Evolutionary conservation across 2,888 invertebrate species (phyloP).

Genomic region (Plusia festucae): DNA sequence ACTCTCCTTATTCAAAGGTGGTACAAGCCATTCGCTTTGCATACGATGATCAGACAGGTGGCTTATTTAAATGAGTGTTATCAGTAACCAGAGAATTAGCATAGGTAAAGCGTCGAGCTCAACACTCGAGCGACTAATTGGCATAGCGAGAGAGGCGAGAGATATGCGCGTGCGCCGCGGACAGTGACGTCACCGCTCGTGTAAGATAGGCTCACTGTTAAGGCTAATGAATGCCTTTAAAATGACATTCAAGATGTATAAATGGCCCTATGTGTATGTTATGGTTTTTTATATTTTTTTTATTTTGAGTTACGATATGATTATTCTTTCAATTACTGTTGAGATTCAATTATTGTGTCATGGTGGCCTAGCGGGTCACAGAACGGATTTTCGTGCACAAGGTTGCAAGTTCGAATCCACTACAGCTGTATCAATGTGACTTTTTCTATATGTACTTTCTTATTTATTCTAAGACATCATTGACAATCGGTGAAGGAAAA

Average conservation of each 20-base stretch:
- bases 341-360: no score
- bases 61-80: constrained; percentile 56
- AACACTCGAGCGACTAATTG: constrained; percentile 60
- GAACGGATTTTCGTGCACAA: no score
- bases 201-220: constrained; percentile 12
- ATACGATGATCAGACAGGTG: constrained; percentile 11
- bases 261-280: not conserved
- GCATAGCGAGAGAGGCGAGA: constrained; percentile 38
- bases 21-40: not conserved
- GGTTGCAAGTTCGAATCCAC: no score
- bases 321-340: no score
- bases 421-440: no score
- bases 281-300: not conserved
- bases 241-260: not conserved
- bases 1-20: not conserved
- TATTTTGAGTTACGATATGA: no score
- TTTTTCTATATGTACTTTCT: no score
- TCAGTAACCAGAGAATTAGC: constrained; percentile 38
- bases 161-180: constrained; percentile 46
- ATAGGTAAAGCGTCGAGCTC: constrained; percentile 52
- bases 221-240: not conserved
- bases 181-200: constrained; percentile 33
- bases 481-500: no score
- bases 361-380: no score
- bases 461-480: no score